Evolutionary conservation across 2,797 vertebrate genomes (phyloP), one percentile per base, ranked within the genome.

Genomic region (Gallinago stenura): DNA sequence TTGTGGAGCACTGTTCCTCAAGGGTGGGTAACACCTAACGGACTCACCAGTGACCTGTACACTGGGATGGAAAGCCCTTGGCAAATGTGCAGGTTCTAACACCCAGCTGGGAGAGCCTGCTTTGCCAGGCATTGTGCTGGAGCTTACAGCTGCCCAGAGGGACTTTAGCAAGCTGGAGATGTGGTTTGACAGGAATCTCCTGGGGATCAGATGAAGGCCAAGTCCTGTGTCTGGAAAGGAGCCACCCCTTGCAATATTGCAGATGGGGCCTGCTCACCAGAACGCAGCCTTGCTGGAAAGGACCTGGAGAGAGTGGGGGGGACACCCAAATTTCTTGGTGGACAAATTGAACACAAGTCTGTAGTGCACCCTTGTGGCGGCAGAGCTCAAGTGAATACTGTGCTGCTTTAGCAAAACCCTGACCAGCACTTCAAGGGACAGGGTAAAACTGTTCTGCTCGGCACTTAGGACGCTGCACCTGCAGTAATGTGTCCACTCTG

Each of bases 311-410:
- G 30, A 20, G 26, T 3, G 2, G 14, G 24, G 21, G 72, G 16
- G 11, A 11, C 50, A 51, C 20, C 13, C 50, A 12, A 18, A 7
- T 35, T 21, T 14, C 4, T n/a, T 3, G 68, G 28, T 6, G 57
- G 37, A 5, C 68, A 25, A 6, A 35, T 3, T 4, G 45, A 80
- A 35, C 21, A 11, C 3, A 0, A 53, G 83, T 26, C 80, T 86
- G 80, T 77, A 76, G 73, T 58, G 86, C 5, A 0, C 81, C 66
- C 86, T 72, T 69, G 81, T 79, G 94, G 89, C 86, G 65, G 57
- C 33, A 46, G 41, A 22, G 15, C 46, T 5, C 0, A 6, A 21
- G 12, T 31, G 70, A 54, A 2, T 0, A 0, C 1, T 0, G 28
- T 4, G 33, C 71, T 35, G 64, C 15, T 1, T 5, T 5, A 39